These are phyloP conservation scores for Gastrophysa polygoni DNA, from an alignment of 2,888 invertebrate species.

Conservation along the genomic window DNA sequence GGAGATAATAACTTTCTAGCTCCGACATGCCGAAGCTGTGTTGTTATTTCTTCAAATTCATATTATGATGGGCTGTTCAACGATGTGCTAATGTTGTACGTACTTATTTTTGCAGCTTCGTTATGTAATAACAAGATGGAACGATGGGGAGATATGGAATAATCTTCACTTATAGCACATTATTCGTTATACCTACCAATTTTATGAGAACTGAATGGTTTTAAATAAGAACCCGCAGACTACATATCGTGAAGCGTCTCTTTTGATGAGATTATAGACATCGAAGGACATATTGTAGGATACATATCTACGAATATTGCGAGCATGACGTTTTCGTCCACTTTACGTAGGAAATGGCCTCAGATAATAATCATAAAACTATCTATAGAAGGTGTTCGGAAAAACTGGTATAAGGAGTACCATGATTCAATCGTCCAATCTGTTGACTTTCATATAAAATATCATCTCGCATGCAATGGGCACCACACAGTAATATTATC, in stretches of 20 bases:
- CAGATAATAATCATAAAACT: too few species aligned
- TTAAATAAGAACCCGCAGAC: slow-evolving; percentile 10
- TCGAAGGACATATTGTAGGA: not conserved
- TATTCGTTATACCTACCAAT: slow-evolving; percentile 32
- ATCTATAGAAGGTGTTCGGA: not conserved
- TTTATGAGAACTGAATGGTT: slow-evolving; percentile 19
- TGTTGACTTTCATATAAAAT: not conserved
- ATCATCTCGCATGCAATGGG: not conserved
- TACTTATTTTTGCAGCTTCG: slow-evolving; percentile 28
- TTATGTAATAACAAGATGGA: slow-evolving; percentile 32
- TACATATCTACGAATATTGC: too few species aligned
- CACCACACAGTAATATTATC: slow-evolving; percentile 11
- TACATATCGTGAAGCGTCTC: not conserved
- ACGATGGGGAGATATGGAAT: slow-evolving; percentile 29
- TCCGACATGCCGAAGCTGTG: slow-evolving; percentile 9
- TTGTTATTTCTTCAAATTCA: slow-evolving; percentile 30
- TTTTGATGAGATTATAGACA: not conserved
- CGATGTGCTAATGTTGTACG: slow-evolving; percentile 33
- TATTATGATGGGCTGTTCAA: slow-evolving; percentile 28
- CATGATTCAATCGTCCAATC: not conserved
- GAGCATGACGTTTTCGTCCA: too few species aligned
- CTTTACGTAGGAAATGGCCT: too few species aligned
- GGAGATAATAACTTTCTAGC: slow-evolving; percentile 28
- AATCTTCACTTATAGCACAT: slow-evolving; percentile 23
- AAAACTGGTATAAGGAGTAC: not conserved